Percentiles rank a stretch among this genome's conserved stretches.
Conservation (phyloP, 2,888 invertebrate genomes). For the Lithophane socia region DNA sequence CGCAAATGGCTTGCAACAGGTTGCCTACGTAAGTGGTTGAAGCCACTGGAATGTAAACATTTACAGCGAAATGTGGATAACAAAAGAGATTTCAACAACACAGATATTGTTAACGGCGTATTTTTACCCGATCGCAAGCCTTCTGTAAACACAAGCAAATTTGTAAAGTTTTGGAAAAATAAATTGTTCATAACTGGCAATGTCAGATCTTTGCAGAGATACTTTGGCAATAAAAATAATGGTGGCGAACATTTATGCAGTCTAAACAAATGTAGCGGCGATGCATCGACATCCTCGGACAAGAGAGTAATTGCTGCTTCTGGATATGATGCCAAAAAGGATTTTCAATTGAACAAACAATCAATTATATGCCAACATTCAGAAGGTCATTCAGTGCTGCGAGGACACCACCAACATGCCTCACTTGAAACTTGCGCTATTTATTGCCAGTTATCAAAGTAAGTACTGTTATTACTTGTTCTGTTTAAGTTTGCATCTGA, state of each 20-base stretch:
- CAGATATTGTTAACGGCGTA: constrained; percentile 85
- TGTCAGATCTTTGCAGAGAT: constrained; percentile 85
- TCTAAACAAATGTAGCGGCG: constrained; percentile 75
- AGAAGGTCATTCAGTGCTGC: constrained; percentile 85
- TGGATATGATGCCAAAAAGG: constrained; percentile 78
- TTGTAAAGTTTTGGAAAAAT: constrained; percentile 88
- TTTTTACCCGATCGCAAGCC: constrained; percentile 84
- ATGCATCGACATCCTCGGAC: constrained; percentile 80
- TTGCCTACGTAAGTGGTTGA: constrained; percentile 88
- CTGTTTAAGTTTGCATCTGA: background rate
- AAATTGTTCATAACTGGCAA: constrained; percentile 86
- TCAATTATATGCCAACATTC: constrained; percentile 84
- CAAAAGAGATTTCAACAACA: constrained; percentile 84
- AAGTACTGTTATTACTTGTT: constrained; percentile 63
- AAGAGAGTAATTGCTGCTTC: constrained; percentile 71
- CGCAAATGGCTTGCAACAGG: constrained; percentile 88
- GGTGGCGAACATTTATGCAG: constrained; percentile 80
- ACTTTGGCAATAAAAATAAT: constrained; percentile 83
- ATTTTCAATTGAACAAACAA: constrained; percentile 77
- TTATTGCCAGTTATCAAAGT: constrained; percentile 88
- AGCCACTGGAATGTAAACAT: constrained; percentile 89
- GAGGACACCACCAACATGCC: constrained; percentile 86
- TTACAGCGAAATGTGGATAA: constrained; percentile 85
- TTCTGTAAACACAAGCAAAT: constrained; percentile 83
- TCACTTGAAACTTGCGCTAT: constrained; percentile 87